Base-by-base conservation (phyloP, 2,888 invertebrate species). In the Fragum fragum region DNA sequence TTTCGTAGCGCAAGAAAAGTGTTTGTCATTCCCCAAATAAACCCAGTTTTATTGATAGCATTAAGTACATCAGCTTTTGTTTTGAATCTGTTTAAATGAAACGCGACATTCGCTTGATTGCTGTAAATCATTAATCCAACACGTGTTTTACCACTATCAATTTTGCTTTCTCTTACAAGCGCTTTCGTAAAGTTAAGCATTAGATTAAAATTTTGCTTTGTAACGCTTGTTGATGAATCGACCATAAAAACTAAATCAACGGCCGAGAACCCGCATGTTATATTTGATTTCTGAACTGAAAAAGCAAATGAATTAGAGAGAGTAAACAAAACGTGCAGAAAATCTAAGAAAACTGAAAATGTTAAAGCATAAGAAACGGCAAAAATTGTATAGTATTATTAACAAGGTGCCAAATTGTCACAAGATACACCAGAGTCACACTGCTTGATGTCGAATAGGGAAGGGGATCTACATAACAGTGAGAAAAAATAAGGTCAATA, bases 21-120 rank as follows among this genome's bases (percentile, higher is more conserved):
- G 85, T 92, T 91, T 7, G 93, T 92, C 21, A 85, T 87, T 1
- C 93, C 93, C 47, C 87, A 89, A 21, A 81, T 86, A 85, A 90
- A 93, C 18, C 83, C 86, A 14, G 91, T 88, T 9, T 76, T 71
- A 68, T 89, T 90, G 21, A 93, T 83, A 7, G 90, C 91, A 6
- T 61, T 55, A 69, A 89, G 55, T 9, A 92, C 74, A 11, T 89
- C 89, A 1, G 70, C 47, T n/a, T 80, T 89, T 1, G 61, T 90
- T 47, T 28, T 63, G 32, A 69, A 79, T 23, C 75, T 78, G 28
- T 89, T 88, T 9, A 92, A 81, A 63, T 89, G 52, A 75, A 92
- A 90, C 55, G 86, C 83, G 9, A 91, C 83, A 21, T 57, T 28
- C 28, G 87, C 87, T 14, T 77, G 79, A 0, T 83, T 84, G 73